Conservation (phyloP, 2,797 vertebrate species). For the Lophius americanus region DNA sequence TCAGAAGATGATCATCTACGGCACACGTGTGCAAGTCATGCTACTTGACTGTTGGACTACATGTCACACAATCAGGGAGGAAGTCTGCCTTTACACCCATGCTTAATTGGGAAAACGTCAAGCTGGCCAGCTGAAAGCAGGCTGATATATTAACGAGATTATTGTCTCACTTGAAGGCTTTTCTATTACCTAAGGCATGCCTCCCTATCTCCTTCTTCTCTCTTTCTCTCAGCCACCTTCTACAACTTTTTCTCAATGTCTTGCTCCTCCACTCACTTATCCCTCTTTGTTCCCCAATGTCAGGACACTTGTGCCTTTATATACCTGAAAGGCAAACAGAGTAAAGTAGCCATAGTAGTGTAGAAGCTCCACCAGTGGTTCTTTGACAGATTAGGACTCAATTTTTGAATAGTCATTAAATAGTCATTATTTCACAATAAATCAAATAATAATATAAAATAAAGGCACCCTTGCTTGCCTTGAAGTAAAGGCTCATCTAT, state of each 20-base stretch:
- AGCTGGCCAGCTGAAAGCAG: slow-evolving; percentile 50
- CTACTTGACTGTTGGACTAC: slow-evolving; percentile 36
- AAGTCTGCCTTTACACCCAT: slow-evolving; percentile 47
- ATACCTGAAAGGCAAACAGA: slow-evolving; percentile 17
- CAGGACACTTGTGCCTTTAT: slow-evolving; percentile 17
- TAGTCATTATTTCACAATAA: too few relatives aligned
- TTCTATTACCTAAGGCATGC: slow-evolving; percentile 64
- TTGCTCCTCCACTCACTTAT: slow-evolving; percentile 19
- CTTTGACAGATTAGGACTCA: too few relatives aligned
- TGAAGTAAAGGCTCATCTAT: too few relatives aligned
- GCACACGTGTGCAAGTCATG: slow-evolving; percentile 32
- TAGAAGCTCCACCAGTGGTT: too few relatives aligned
- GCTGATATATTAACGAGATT: slow-evolving; percentile 74
- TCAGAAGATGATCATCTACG: slow-evolving; percentile 45
- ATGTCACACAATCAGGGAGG: slow-evolving; percentile 68
- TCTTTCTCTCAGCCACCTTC: slow-evolving; percentile 11
- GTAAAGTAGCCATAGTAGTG: neutral
- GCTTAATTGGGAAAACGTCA: slow-evolving; percentile 74
- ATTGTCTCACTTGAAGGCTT: slow-evolving; percentile 70
- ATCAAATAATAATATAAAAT: too few relatives aligned
- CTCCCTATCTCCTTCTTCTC: slow-evolving; percentile 45
- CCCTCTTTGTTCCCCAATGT: slow-evolving; percentile 12
- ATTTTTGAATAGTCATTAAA: too few relatives aligned
- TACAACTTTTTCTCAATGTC: slow-evolving; percentile 15
- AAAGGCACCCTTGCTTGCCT: too few relatives aligned